These are phyloP conservation scores for Anas bahamensis DNA, from an alignment of 2,797 vertebrate genomes.

Conservation along the genomic window DNA sequence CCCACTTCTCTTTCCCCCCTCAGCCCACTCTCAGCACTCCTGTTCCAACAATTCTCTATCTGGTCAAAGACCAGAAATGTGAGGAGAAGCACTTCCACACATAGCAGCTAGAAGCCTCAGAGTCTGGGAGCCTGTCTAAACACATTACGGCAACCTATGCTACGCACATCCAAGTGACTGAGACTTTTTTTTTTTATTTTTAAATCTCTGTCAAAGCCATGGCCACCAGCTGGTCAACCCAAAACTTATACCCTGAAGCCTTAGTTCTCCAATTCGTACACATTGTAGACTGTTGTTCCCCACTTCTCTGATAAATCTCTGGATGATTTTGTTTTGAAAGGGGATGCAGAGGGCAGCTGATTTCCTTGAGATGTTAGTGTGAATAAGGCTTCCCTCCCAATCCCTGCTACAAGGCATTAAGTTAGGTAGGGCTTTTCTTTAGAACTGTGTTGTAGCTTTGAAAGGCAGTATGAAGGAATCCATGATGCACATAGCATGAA, in stretches of 20 bases:
- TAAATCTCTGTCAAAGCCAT: neutral
- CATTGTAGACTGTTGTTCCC: neutral
- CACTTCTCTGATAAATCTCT: neutral
- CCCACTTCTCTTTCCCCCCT: neutral
- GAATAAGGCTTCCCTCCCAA: neutral
- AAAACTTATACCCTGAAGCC: neutral
- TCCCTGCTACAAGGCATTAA: neutral
- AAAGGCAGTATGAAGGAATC: neutral
- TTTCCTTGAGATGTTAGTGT: neutral
- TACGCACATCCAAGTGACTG: neutral
- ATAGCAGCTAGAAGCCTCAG: neutral
- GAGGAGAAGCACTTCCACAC: neutral
- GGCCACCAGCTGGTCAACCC: neutral
- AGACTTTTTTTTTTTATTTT: neutral
- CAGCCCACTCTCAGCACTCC: neutral
- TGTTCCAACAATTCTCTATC: neutral
- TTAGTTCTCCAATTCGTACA: neutral
- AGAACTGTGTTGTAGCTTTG: neutral
- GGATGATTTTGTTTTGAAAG: neutral
- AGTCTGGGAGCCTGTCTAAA: neutral
- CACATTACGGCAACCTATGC: rapidly evolving
- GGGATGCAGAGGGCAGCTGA: neutral
- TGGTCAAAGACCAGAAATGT: neutral
- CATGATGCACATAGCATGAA: neutral
- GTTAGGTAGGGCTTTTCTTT: neutral